phyloP scores from a whole-genome alignment of 2,888 invertebrate genomes.

The Syrphus vitripennis region DNA sequence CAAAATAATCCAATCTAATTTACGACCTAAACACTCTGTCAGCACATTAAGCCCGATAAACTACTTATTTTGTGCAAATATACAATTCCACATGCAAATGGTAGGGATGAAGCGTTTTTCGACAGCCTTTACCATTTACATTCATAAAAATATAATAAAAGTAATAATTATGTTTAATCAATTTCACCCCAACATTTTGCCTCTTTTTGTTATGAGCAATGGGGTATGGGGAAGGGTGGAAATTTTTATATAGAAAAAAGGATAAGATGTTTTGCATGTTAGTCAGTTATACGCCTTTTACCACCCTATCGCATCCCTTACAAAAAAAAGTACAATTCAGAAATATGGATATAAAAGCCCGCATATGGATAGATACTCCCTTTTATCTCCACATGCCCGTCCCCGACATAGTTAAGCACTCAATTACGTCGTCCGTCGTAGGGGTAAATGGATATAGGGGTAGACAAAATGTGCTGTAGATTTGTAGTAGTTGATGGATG shows the following conservation, averaged over 20 bases:
- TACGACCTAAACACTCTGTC: constrained; percentile 33
- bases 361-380: not conserved
- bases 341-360: not conserved
- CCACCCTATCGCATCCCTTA: not conserved
- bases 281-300: not conserved
- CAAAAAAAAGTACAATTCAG: not conserved
- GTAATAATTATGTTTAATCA: constrained; percentile 52
- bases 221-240: not conserved
- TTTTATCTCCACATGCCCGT: not conserved
- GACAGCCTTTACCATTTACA: constrained; percentile 23
- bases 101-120: constrained; percentile 24
- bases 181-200: constrained; percentile 8
- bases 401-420: constrained; percentile 53
- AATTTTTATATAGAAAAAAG: not conserved
- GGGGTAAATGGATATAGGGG: not conserved
- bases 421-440: constrained; percentile 28
- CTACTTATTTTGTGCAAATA: constrained; percentile 10
- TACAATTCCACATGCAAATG: constrained; percentile 36
- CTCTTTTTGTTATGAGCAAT: not conserved
- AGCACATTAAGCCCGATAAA: constrained; percentile 26
- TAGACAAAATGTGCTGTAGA: not conserved
- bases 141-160: constrained; percentile 53
- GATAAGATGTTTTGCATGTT: constrained; percentile 4
- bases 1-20: constrained; percentile 22
- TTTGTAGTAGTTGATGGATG: not conserved